Base-by-base conservation (phyloP, 1,140 invertebrate genomes). In the Stenopsyche tienmushanensis region DNA sequence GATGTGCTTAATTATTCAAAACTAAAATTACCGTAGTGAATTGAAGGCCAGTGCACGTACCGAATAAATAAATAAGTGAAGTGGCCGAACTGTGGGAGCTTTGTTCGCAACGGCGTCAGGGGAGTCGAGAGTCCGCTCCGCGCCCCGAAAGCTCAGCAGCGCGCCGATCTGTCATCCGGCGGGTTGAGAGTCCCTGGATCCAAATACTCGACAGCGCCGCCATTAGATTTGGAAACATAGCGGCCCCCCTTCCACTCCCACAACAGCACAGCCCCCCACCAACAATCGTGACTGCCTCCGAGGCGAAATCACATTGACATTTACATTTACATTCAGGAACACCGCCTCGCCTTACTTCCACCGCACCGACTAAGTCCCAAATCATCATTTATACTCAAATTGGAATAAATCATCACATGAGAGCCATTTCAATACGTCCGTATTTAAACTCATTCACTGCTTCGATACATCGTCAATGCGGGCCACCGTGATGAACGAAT, bases 221-320 rank as follows among this genome's bases (percentile, higher is more conserved):
- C 44, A 55, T 65, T 49, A 65, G 63, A 57, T 65, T 65, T 21
- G 63, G 63, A 65, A 65, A 65, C 63, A 65, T 57, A 65, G 63
- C 53, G 42, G 63, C 25, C 3, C 13, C 49, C 49, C 58, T 29
- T 15, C 58, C 44, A 21, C 20, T 23, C 10, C 42, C 23, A 1
- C 13, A 9, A 13, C 41, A 15, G 10, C 55, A 8, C 17, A 26
- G 18, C 23, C 47, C 13, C 13, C 3, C 25, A 13, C 18, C 42
- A 58, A 24, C 29, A 41, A 47, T 65, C 64, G 64, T 65, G 64
- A 65, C 65, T 55, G 52, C 50, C 29, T 34, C 29, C 5, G 13
- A 34, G 29, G 29, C 29, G 5, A 7, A 5, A 34, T 34, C 29
- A 34, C 29, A 34, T 13, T 7, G 29, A n/a, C n/a, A n/a, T n/a